Percentiles rank a stretch among this genome's conserved stretches.
Evolutionary conservation across 1,140 invertebrate species (phyloP).

Genomic region (Caenorhabditis briggsae): DNA sequence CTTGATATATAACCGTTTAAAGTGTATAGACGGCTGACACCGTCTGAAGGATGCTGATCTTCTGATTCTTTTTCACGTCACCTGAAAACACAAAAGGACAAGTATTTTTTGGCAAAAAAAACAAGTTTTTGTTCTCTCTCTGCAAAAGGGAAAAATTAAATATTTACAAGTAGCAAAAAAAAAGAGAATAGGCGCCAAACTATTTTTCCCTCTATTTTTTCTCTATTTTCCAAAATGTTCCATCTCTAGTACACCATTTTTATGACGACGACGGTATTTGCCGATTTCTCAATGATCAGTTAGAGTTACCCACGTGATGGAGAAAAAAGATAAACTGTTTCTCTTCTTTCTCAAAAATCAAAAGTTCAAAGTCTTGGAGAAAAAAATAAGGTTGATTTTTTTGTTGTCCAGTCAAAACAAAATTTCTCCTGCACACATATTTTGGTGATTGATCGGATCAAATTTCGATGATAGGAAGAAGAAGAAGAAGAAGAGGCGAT

Average conservation of each 20-base stretch:
- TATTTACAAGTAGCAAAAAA: too few relatives aligned
- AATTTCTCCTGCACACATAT: not conserved
- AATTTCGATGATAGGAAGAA: conserved; percentile 1
- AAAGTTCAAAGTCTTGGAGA: conserved; percentile 34
- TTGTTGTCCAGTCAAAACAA: not conserved
- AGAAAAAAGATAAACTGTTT: not conserved
- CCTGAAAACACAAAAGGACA: too few relatives aligned
- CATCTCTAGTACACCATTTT: too few relatives aligned
- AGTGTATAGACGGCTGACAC: too few relatives aligned
- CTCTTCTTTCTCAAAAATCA: conserved; percentile 25
- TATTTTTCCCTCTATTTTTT: not conserved
- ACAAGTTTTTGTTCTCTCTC: not conserved
- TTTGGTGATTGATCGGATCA: conserved; percentile 36
- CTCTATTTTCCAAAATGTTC: not conserved
- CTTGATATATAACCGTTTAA: too few relatives aligned
- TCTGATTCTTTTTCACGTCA: too few relatives aligned
- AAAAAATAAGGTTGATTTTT: too few relatives aligned
- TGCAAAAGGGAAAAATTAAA: too few relatives aligned
- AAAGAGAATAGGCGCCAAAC: too few relatives aligned
- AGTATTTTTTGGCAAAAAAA: too few relatives aligned
- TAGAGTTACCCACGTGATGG: not conserved
- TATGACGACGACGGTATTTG: not conserved
- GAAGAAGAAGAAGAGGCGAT: not conserved
- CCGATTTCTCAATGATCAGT: not conserved
- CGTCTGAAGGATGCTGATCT: too few relatives aligned